These are phyloP conservation scores for Pseudoatta argentina DNA, from an alignment of 1,140 invertebrate species.

Conservation along the genomic window DNA sequence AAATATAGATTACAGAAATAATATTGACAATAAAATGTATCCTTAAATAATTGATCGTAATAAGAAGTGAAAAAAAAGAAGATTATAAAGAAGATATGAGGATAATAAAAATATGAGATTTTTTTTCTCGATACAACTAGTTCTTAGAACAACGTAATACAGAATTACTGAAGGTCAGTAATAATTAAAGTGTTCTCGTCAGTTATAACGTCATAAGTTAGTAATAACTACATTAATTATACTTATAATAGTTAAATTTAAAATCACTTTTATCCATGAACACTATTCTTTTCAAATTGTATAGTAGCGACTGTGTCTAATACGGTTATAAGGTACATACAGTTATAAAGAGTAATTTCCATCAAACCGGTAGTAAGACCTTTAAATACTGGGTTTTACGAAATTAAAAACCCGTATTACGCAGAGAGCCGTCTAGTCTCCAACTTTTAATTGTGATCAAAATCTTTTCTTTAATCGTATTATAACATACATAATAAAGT, in stretches of 20 bases:
- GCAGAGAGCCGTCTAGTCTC: background rate
- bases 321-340: too few species aligned
- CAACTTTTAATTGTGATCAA: conserved; percentile 12
- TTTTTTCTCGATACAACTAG: background rate
- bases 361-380: conserved; percentile 47
- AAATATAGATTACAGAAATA: too few species aligned
- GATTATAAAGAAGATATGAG: background rate
- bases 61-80: background rate
- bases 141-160: background rate
- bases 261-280: background rate
- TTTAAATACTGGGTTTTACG: conserved; percentile 39
- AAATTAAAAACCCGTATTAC: conserved; percentile 24
- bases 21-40: background rate
- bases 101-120: background rate
- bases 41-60: background rate
- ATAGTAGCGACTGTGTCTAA: background rate
- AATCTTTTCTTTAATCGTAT: background rate
- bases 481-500: background rate
- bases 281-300: conserved; percentile 3
- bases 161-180: background rate
- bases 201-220: background rate
- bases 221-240: conserved; percentile 4
- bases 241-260: background rate
- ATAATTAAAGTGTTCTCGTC: conserved; percentile 3
- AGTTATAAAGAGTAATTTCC: conserved; percentile 64